Conservation (phyloP, 2,888 invertebrate species). For the Dicycla oo region DNA sequence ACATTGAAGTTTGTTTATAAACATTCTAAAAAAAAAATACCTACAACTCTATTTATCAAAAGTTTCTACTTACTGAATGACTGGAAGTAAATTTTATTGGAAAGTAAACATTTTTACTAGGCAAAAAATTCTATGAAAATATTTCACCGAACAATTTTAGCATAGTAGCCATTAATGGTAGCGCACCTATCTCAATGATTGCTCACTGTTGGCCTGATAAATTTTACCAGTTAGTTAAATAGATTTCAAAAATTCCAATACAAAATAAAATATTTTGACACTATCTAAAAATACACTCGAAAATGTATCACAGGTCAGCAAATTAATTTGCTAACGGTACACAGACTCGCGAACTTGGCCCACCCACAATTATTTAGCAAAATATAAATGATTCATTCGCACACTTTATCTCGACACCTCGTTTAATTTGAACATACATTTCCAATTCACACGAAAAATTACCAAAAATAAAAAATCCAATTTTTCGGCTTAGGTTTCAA, state of each 20-base stretch:
- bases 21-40: neutral
- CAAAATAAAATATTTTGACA: conserved; percentile 18
- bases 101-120: neutral
- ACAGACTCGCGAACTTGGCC: conserved; percentile 27
- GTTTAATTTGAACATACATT: conserved; percentile 37
- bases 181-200: neutral
- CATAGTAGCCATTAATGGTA: no score
- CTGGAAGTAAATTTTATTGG: neutral
- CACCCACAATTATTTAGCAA: conserved; percentile 29
- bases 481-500: neutral
- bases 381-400: conserved; percentile 41
- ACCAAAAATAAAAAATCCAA: neutral
- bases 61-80: no score
- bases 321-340: conserved; percentile 54
- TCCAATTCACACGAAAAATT: conserved; percentile 9
- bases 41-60: neutral
- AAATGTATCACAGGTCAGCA: conserved; percentile 38
- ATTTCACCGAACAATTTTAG: neutral
- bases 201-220: neutral
- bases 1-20: conserved; percentile 11
- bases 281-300: conserved; percentile 26
- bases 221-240: neutral
- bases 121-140: neutral
- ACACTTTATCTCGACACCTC: conserved; percentile 43
- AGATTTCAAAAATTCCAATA: neutral